These are phyloP conservation scores for Hyposoter dolosus DNA, from an alignment of 2,888 invertebrate genomes.

Conservation along the genomic window DNA sequence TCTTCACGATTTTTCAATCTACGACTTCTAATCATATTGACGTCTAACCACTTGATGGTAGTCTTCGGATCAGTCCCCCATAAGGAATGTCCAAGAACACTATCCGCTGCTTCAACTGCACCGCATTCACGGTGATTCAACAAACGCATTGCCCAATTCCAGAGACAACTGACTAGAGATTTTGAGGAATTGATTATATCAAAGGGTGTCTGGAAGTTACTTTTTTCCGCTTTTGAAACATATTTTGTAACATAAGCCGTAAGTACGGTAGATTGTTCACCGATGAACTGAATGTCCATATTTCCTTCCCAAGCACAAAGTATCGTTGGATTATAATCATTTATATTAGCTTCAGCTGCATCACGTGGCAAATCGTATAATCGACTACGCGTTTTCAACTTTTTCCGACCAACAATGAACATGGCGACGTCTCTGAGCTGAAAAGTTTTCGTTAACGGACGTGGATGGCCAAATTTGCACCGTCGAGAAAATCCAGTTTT, in stretches of 20 bases:
- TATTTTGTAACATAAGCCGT: slow-evolving; percentile 76
- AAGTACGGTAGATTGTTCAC: slow-evolving; percentile 73
- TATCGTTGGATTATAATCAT: slow-evolving; percentile 77
- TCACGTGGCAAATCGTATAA: slow-evolving; percentile 74
- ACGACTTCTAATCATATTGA: slow-evolving; percentile 37
- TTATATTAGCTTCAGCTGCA: slow-evolving; percentile 68
- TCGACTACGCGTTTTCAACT: slow-evolving; percentile 70
- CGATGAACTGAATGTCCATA: slow-evolving; percentile 75
- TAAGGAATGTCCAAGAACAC: slow-evolving; percentile 39
- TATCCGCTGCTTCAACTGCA: slow-evolving; percentile 68
- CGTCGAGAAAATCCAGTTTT: slow-evolving; percentile 6
- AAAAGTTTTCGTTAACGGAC: slow-evolving; percentile 70
- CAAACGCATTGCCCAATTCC: slow-evolving; percentile 65
- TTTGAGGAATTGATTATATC: slow-evolving; percentile 75
- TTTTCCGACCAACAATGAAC: slow-evolving; percentile 74
- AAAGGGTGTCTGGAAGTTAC: slow-evolving; percentile 67
- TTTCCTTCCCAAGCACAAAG: slow-evolving; percentile 75
- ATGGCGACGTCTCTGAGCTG: slow-evolving; percentile 69
- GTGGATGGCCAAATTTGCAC: slow-evolving; percentile 74
- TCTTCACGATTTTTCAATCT: slow-evolving; percentile 24
- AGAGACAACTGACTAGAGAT: slow-evolving; percentile 71
- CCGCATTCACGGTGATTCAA: slow-evolving; percentile 53
- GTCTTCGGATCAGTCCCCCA: slow-evolving; percentile 49
- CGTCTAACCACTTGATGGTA: slow-evolving; percentile 50
- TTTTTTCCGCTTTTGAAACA: slow-evolving; percentile 75